Evolutionary conservation across 1,140 invertebrate genomes (phyloP).

Genomic region (Drosophila ohnishii): DNA sequence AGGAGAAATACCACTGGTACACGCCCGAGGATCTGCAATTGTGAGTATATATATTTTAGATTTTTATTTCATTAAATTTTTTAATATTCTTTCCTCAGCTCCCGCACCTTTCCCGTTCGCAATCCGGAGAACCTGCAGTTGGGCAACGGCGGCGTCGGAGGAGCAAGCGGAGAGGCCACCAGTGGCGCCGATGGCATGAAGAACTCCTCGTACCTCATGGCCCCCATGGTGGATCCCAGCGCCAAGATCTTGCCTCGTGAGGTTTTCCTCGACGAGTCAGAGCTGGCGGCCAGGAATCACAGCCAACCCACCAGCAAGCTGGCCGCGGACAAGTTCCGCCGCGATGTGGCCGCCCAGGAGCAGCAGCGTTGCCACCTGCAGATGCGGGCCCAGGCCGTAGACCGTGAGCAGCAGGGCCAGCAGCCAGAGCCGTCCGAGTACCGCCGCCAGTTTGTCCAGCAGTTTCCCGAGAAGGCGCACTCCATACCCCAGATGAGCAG

Average conservation of each 20-base stretch:
- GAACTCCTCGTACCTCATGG: conserved; percentile 72
- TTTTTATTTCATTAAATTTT: background rate
- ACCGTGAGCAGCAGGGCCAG: conserved; percentile 41
- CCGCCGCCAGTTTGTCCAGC: conserved; percentile 71
- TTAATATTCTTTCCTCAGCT: conserved; percentile 36
- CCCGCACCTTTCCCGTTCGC: conserved; percentile 65
- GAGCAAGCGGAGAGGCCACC: conserved; percentile 10
- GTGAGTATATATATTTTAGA: conserved; percentile 37
- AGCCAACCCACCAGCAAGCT: conserved; percentile 20
- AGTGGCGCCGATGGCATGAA: conserved; percentile 54
- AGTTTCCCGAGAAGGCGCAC: conserved; percentile 78
- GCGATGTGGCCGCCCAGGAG: conserved; percentile 65
- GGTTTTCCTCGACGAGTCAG: conserved; percentile 58
- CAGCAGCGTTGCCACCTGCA: conserved; percentile 70
- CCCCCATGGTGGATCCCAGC: conserved; percentile 73
- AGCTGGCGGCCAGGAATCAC: conserved; percentile 20
- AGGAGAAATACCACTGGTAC: conserved; percentile 78
- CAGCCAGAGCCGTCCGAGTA: conserved; percentile 71
- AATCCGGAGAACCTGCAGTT: conserved; percentile 72
- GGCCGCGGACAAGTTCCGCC: conserved; percentile 57
- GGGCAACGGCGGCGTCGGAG: conserved; percentile 20
- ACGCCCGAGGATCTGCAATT: conserved; percentile 72
- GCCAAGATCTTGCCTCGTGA: conserved; percentile 72
- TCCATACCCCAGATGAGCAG: conserved; percentile 81
- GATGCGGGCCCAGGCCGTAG: conserved; percentile 51